Evolutionary conservation across 2,797 vertebrate genomes (phyloP), one percentile per base, ranked within the genome.

Genomic region (Sebastes melanostomus): DNA sequence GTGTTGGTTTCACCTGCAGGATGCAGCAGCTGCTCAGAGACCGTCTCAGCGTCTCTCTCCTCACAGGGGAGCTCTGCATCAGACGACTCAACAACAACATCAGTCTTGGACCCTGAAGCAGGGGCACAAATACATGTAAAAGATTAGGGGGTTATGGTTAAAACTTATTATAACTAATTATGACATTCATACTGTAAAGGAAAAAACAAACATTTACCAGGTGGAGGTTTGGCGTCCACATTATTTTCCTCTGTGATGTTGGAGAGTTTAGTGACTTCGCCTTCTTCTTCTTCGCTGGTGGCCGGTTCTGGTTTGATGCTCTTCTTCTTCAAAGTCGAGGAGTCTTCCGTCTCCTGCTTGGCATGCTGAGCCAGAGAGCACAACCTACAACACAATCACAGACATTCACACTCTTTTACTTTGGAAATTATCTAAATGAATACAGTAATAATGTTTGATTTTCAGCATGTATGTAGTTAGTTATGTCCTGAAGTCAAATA

Each of bases 271-370:
- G 18, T 2, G 1, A 73, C 80, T 3, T n/a, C 59, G 3, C 9
- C 72, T 34, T 58, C 56, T 8, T 58, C 56, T 8, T 83, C 86
- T 70, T 87, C 85, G 1, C 20, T 86, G 83, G 75, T 72, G n/a
- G 34, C 78, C 5, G 86, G 81, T 80, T 92, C 93, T 2, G 75
- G 55, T 76, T 88, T 87, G 77, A 87, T 71, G 38, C 32, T 62
- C 3, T 63, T 80, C 83, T 90, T 92, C 85, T 90, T 92, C 63
- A 85, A 7, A 13, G 75, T 4, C 4, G 22, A 30, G 9, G 66
- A 50, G 27, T 90, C 90, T 1, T 85, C 85, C 0, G 75, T 13
- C 67, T 92, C 86, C 85, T 87, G 83, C 60, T 91, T 91, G 65
- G 84, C 72, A 13, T 83, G 18, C 3, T 92, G 83, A 42, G 89